Evolutionary conservation across 2,797 vertebrate species (phyloP).

Genomic region (Myotis planiceps): DNA sequence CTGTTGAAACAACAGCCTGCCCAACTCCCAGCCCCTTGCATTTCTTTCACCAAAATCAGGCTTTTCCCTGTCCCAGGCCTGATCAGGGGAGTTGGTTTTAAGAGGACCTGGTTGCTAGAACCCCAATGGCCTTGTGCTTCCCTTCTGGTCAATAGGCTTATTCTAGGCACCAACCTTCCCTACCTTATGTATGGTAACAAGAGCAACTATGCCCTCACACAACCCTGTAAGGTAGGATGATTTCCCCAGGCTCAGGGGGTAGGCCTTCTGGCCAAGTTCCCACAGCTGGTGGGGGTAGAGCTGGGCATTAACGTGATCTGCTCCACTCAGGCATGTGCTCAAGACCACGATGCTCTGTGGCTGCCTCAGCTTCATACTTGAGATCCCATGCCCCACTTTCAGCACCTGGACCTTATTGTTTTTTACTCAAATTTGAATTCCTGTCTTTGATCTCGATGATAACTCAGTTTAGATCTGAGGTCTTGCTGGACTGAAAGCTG

Average conservation of each 20-base stretch:
- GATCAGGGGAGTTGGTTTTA: background rate
- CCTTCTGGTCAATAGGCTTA: background rate
- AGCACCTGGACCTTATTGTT: background rate
- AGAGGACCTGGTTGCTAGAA: background rate
- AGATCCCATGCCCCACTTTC: background rate
- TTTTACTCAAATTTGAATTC: background rate
- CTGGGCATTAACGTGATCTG: background rate
- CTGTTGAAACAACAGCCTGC: background rate
- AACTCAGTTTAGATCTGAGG: background rate
- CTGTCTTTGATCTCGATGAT: background rate
- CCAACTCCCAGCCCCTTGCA: background rate
- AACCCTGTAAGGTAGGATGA: no score
- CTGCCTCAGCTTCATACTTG: background rate
- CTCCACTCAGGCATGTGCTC: background rate
- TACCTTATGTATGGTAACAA: background rate
- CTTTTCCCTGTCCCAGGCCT: background rate
- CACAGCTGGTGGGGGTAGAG: background rate
- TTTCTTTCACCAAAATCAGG: background rate
- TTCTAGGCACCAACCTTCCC: background rate
- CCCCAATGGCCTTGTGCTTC: background rate
- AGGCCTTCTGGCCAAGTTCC: background rate
- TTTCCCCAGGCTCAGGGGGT: background rate
- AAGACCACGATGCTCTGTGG: background rate
- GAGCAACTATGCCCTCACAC: background rate
- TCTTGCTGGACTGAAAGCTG: background rate